A percentile compares a stretch with the other conserved stretches of the same genome.
phyloP scores from a whole-genome alignment of 1,140 invertebrate species.

The Solenopsis invicta region DNA sequence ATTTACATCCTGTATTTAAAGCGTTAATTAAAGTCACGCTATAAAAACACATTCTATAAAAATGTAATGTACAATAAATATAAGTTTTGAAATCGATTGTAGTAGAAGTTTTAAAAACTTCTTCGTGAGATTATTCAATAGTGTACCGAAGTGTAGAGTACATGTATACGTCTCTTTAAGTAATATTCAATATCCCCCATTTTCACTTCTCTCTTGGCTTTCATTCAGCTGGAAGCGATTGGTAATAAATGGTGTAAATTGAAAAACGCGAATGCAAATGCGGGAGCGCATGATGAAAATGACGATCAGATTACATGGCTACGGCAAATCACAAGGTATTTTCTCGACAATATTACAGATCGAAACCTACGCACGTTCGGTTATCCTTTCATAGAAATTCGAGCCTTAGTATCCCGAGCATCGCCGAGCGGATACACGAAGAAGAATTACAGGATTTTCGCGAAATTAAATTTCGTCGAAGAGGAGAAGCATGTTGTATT shows the following conservation, averaged over 20 bases:
- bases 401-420: background rate
- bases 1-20: too few relatives aligned
- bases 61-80: background rate
- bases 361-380: background rate
- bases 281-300: background rate
- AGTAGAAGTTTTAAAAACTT: background rate
- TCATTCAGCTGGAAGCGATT: background rate
- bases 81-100: background rate
- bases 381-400: slow-evolving; percentile 39
- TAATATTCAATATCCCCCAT: background rate
- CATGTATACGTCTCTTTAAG: background rate
- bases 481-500: background rate
- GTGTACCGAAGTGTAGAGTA: background rate
- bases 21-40: background rate
- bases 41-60: background rate
- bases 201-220: background rate
- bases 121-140: background rate
- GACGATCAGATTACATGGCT: slow-evolving; percentile 3
- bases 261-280: slow-evolving; percentile 4
- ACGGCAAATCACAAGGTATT: background rate
- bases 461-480: slow-evolving; percentile 25
- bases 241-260: background rate
- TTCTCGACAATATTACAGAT: background rate
- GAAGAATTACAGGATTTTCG: background rate
- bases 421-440: background rate